Percentiles rank a stretch among this genome's conserved stretches.
Evolutionary conservation across 1,140 invertebrate genomes (phyloP).

Genomic region (Orius insidiosus): DNA sequence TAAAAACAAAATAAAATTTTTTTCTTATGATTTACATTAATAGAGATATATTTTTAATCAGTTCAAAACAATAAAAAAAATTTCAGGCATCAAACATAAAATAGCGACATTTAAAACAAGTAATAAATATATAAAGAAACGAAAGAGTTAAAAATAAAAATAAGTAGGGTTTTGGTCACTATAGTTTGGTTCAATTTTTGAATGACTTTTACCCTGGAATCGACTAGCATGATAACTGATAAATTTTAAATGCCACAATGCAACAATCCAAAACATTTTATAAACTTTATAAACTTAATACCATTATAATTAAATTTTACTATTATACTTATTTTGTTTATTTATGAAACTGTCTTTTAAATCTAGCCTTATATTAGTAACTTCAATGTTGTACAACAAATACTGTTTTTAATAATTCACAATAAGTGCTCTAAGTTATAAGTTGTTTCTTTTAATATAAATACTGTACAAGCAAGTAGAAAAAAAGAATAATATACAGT

Average conservation of each 20-base stretch:
- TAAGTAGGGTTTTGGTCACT: too few relatives aligned
- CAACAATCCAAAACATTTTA: not conserved
- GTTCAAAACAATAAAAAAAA: too few relatives aligned
- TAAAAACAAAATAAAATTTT: too few relatives aligned
- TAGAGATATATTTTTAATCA: too few relatives aligned
- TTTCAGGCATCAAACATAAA: too few relatives aligned
- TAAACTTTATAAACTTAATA: constrained; percentile 14
- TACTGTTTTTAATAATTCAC: constrained; percentile 11
- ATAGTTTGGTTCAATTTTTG: too few relatives aligned
- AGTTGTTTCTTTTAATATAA: not conserved
- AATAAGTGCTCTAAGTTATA: constrained; percentile 8
- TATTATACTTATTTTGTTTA: constrained; percentile 9
- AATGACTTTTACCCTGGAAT: constrained; percentile 3
- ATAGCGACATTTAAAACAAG: too few relatives aligned
- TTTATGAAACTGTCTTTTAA: constrained; percentile 12
- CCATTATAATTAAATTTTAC: constrained; percentile 11
- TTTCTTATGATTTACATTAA: too few relatives aligned
- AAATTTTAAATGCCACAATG: not conserved
- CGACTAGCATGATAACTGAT: too few relatives aligned
- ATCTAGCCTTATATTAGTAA: constrained; percentile 15
- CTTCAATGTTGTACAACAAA: constrained; percentile 10
- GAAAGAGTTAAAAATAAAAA: too few relatives aligned
- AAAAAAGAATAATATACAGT: constrained; percentile 10
- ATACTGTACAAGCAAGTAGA: constrained; percentile 9
- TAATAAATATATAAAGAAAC: too few relatives aligned